Base-by-base conservation (phyloP, 2,113 vertebrate genomes). In the Lota lota region DNA sequence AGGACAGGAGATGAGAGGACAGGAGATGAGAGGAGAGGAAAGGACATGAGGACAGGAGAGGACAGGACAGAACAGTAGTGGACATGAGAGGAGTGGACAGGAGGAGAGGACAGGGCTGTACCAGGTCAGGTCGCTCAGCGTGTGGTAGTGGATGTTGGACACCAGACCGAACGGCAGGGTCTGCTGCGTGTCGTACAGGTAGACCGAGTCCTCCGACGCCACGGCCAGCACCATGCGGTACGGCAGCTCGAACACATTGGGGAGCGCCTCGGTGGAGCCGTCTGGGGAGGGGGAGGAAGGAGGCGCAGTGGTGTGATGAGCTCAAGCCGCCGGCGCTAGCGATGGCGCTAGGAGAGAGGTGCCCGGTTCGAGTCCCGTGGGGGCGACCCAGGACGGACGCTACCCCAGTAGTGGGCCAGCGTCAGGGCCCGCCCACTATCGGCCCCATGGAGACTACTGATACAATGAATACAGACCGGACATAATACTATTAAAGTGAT, bases 121-220 rank as follows among this genome's bases (percentile, higher is more conserved):
- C 97, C 97, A 99, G 5, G 95, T 95, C 47, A 99, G 87, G 65
- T 99, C 97, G 63, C 97, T 99, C 71, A 99, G 93, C 1, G 97
- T 99, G 83, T 99, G 97, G 83, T 99, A 99, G 78, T 99, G 97
- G 81, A 99, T 94, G 80, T 97, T 97, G 36, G 96, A 95, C 74
- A 99, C 94, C 0, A 96, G 95, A 77, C 94, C 96, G 6, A 99
- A 99, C 0, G 97, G 97, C 69, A 95, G 89, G 0, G 85, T 86
- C 86, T 99, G 97, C 80, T 99, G 94, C 0, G 96, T 98, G 72
- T 99, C 97, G 16, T 99, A 99, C 36, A 99, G 85, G 19, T 95
- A 91, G 77, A 99, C 90, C 0, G 97, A 95, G 84, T 99, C 97
- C 75, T 99, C 97, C 0, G 97, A 96, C 6, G 97, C 97, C 77